Base-by-base conservation (phyloP, 2,113 vertebrate genomes). In the Brachypteracias leptosomus region DNA sequence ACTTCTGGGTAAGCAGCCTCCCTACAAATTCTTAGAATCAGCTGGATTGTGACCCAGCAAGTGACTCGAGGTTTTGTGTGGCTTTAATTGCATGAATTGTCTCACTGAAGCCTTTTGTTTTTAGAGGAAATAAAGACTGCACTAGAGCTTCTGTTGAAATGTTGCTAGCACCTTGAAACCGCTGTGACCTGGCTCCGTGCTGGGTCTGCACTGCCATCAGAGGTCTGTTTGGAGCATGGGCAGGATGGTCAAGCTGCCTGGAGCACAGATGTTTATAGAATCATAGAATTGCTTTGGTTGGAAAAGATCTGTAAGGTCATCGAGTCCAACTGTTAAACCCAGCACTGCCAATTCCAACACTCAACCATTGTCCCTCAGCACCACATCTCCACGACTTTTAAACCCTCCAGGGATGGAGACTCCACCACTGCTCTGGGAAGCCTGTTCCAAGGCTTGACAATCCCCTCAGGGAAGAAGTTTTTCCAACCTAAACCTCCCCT, bases 1-100 rank as follows among this genome's bases (percentile, higher is more conserved):
- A 95, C 92, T 96, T 88, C 75, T 88, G 83, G 31, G 85, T 88
- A 89, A 95, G 70, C 47, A 67, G 79, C 82, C 52, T 67, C 79
- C 72, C 40, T 71, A 16, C 42, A 75, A 59, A 67, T 91, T 81
- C 85, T 84, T 90, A 33, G 75, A 92, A 90, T 78, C 76, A 80
- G 51, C 79, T 88, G 73, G 59, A 82, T 84, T 3, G 0, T 90
- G 88, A 90, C 83, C 90, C 58, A 61, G 55, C 35, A n/a, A 95
- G 38, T 74, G 83, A 67, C 44, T 84, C 63, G 71, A 84, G 59
- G 57, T 67, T 95, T 58, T 55, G 55, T 28, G 35, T 51, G 28
- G 63, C 33, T 88, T 46, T 85, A 76, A 62, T 76, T 4, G 0
- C 66, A 17, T 42, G 62, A 66, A 31, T 82, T 73, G n/a, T 51